A percentile compares a stretch with the other conserved stretches of the same genome.
These are phyloP conservation scores for Psylliodes chrysocephalus DNA, from an alignment of 2,888 invertebrate genomes.

Conservation along the genomic window DNA sequence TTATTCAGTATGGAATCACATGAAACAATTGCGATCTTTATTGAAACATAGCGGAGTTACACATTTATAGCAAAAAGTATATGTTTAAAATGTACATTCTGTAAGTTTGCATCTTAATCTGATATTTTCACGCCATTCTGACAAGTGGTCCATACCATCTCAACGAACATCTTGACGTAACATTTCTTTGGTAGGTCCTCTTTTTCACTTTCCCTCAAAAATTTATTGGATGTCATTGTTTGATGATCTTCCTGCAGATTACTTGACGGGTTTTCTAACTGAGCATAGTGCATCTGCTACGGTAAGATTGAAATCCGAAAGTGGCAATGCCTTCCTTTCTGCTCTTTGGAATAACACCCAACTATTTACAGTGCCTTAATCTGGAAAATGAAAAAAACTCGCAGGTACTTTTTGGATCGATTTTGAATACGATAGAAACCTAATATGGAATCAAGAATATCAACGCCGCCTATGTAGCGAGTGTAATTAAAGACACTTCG, in stretches of 20 bases:
- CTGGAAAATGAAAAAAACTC: constrained; percentile 17
- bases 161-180: constrained; percentile 20
- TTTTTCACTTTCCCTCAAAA: constrained; percentile 1
- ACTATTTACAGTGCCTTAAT: constrained; percentile 1
- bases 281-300: constrained; percentile 19
- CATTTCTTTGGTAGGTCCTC: constrained; percentile 16
- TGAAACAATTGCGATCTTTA: constrained; percentile 32
- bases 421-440: constrained; percentile 7
- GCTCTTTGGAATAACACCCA: constrained; percentile 6
- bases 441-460: constrained; percentile 18
- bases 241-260: constrained; percentile 18
- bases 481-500: neutral
- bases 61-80: constrained; percentile 26
- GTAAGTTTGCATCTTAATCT: constrained; percentile 27
- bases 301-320: constrained; percentile 12
- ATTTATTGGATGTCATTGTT: neutral
- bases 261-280: constrained; percentile 15
- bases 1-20: constrained; percentile 28
- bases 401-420: neutral
- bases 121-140: constrained; percentile 27
- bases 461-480: constrained; percentile 16
- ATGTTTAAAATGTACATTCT: constrained; percentile 25
- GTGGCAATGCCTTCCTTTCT: constrained; percentile 4
- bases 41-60: constrained; percentile 29
- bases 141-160: constrained; percentile 23